These are phyloP conservation scores for Vireo griseus DNA, from an alignment of 2,797 vertebrate genomes.

Conservation along the genomic window DNA sequence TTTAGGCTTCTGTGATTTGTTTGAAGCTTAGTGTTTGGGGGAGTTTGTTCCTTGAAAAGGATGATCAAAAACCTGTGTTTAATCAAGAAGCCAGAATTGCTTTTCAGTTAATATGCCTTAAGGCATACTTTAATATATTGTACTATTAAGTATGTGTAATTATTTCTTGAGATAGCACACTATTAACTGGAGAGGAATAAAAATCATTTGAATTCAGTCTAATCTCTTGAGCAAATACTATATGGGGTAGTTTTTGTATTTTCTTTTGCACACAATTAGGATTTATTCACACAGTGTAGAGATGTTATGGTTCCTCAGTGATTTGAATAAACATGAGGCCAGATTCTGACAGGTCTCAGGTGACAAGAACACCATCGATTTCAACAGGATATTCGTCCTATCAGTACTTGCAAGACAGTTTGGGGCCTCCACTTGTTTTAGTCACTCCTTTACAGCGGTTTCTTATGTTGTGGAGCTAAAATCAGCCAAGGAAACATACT, in stretches of 20 bases:
- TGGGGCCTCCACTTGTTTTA: not conserved
- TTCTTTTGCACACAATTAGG: slow-evolving; percentile 2
- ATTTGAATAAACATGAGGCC: not conserved
- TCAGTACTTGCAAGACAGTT: not conserved
- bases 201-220: slow-evolving; percentile 2
- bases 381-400: not conserved
- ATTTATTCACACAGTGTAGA: not conserved
- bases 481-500: not conserved
- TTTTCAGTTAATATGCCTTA: slow-evolving; percentile 29
- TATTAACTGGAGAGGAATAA: slow-evolving; percentile 3
- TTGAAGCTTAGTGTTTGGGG: not conserved
- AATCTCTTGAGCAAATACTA: slow-evolving; percentile 36
- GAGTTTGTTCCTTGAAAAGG: not conserved
- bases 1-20: not conserved
- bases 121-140: slow-evolving; percentile 1
- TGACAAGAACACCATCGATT: not conserved
- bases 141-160: slow-evolving; percentile 11
- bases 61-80: not conserved
- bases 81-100: slow-evolving; percentile 4
- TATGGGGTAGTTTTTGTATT: not conserved
- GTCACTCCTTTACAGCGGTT: not conserved
- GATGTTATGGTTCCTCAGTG: not conserved
- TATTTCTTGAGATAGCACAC: not conserved
- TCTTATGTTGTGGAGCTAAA: not conserved
- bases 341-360: not conserved